phyloP scores from a whole-genome alignment of 2,888 invertebrate species.

The Ochlodes sylvanus region DNA sequence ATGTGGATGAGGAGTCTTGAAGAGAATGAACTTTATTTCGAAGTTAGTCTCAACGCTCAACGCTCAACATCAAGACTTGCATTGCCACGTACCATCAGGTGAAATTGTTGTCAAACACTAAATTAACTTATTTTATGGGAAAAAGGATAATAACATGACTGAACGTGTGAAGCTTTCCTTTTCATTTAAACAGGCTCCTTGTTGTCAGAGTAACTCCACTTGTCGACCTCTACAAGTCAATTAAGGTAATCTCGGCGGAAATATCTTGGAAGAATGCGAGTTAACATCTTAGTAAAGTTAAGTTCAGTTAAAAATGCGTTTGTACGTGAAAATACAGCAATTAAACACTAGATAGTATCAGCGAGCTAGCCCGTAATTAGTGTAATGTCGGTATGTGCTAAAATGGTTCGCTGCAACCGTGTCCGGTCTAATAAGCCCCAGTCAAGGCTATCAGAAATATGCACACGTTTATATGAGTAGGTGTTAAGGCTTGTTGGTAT shows the following conservation, averaged over 20 bases:
- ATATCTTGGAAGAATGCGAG: not conserved
- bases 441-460: not conserved
- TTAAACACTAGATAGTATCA: conserved; percentile 3
- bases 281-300: too few relatives aligned
- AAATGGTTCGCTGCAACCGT: not conserved
- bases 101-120: too few relatives aligned
- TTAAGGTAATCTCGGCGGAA: not conserved
- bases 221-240: not conserved
- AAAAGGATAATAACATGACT: too few relatives aligned
- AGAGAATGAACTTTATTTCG: too few relatives aligned
- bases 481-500: not conserved
- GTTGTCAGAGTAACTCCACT: not conserved
- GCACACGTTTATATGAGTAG: not conserved
- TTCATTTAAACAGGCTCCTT: not conserved
- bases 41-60: too few relatives aligned
- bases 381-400: conserved; percentile 1
- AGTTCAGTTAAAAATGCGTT: too few relatives aligned
- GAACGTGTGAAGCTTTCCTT: not conserved
- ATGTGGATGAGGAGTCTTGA: too few relatives aligned
- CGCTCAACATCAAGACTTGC: too few relatives aligned
- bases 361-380: not conserved
- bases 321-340: conserved; percentile 1
- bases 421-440: conserved; percentile 1
- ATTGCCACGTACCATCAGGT: too few relatives aligned
- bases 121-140: too few relatives aligned